Conservation (phyloP, 2,888 invertebrate genomes). For the Watsonalla binaria region DNA sequence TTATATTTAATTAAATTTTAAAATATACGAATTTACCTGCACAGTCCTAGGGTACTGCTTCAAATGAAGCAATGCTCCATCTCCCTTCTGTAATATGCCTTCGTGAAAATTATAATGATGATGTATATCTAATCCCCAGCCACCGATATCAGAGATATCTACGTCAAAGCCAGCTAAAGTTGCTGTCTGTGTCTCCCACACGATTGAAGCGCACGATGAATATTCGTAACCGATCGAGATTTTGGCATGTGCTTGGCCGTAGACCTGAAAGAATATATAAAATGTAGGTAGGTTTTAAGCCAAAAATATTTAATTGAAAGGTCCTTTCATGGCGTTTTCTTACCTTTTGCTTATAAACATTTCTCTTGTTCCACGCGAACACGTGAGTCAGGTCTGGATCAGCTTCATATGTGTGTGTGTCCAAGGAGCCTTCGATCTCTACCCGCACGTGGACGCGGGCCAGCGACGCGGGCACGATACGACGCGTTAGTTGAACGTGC, state of each 20-base stretch:
- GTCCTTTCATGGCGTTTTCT: background rate
- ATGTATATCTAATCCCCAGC: slow-evolving; percentile 98
- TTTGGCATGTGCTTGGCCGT: slow-evolving; percentile 91
- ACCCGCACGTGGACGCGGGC: slow-evolving; percentile 94
- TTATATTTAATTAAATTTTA: background rate
- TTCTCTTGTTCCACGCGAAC: slow-evolving; percentile 98
- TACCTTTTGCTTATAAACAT: slow-evolving; percentile 97
- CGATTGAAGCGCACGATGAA: slow-evolving; percentile 88
- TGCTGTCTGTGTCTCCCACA: slow-evolving; percentile 97
- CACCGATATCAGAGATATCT: slow-evolving; percentile 97
- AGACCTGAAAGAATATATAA: slow-evolving; percentile 66
- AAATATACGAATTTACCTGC: slow-evolving; percentile 58
- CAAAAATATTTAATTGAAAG: background rate
- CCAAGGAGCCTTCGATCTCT: slow-evolving; percentile 94
- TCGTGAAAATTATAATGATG: slow-evolving; percentile 99
- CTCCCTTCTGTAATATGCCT: slow-evolving; percentile 98
- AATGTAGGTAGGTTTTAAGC: too few species aligned
- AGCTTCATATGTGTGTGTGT: slow-evolving; percentile 96
- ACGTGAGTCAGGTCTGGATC: slow-evolving; percentile 96
- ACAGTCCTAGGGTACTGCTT: slow-evolving; percentile 95
- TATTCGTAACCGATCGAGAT: slow-evolving; percentile 97
- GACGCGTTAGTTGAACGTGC: slow-evolving; percentile 91
- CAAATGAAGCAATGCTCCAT: slow-evolving; percentile 96
- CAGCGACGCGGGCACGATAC: slow-evolving; percentile 87
- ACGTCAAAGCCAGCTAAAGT: slow-evolving; percentile 97